Conservation (phyloP, 1,140 invertebrate species). For the Lethrus apterus region DNA sequence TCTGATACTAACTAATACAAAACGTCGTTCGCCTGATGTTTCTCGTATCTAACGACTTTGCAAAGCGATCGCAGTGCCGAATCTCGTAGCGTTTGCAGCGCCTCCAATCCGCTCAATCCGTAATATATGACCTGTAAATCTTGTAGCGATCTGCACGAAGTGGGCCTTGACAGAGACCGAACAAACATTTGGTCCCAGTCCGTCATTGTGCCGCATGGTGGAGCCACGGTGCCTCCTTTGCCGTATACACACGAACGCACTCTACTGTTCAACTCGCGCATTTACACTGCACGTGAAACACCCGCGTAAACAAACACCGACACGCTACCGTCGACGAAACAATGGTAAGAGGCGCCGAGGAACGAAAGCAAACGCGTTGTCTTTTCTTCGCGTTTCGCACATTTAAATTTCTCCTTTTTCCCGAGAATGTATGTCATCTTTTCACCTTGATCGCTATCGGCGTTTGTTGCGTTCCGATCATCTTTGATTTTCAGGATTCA, state of each 20-base stretch:
- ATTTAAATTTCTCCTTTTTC: too few relatives aligned
- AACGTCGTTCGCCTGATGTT: conserved; percentile 70
- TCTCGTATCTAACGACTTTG: conserved; percentile 64
- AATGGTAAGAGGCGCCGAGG: too few relatives aligned
- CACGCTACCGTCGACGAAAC: too few relatives aligned
- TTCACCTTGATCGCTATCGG: too few relatives aligned
- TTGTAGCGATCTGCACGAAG: conserved; percentile 56
- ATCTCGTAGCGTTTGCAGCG: conserved; percentile 62
- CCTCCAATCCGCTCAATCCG: conserved; percentile 65
- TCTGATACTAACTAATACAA: conserved; percentile 64
- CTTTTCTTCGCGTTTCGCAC: too few relatives aligned
- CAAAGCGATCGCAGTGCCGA: conserved; percentile 61
- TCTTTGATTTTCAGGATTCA: too few relatives aligned
- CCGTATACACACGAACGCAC: neutral
- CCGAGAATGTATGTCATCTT: too few relatives aligned
- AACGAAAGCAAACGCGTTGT: too few relatives aligned
- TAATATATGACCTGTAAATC: conserved; percentile 72
- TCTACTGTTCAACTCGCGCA: neutral
- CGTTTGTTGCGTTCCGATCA: too few relatives aligned
- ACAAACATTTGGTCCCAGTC: conserved; percentile 58
- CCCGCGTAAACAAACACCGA: too few relatives aligned
- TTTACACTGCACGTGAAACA: too few relatives aligned
- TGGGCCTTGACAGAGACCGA: conserved; percentile 53
- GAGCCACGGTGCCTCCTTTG: neutral
- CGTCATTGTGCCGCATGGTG: conserved; percentile 34